Percentiles rank a stretch among this genome's conserved stretches.
Evolutionary conservation across 2,113 vertebrate species (phyloP).

Genomic region (Tetrao urogallus): DNA sequence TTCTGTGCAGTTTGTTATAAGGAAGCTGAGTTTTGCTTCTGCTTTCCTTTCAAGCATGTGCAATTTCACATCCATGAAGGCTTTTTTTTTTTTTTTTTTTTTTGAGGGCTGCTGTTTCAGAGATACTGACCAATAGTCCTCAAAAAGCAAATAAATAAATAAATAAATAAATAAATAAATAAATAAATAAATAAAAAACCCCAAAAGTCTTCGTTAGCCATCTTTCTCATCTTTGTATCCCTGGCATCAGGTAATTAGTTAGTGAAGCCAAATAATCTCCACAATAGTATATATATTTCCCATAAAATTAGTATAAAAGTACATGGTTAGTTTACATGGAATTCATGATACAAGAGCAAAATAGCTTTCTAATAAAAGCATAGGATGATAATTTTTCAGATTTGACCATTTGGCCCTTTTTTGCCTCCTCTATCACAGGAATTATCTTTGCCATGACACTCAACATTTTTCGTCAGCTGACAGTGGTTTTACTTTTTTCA

Average conservation of each 20-base stretch:
- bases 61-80: not conserved
- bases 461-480: not conserved
- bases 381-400: not conserved
- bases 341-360: not conserved
- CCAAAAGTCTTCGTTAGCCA: not conserved
- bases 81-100: not conserved
- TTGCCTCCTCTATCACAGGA: not conserved
- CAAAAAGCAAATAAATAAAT: not conserved
- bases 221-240: not conserved
- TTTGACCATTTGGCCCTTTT: not conserved
- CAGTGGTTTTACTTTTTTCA: not conserved
- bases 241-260: not conserved
- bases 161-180: not conserved
- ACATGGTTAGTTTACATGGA: not conserved
- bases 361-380: not conserved
- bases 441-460: not conserved
- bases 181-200: not conserved
- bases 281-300: not conserved
- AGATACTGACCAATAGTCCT: not conserved
- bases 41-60: fast-evolving
- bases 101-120: not conserved
- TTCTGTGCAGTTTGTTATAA: not conserved
- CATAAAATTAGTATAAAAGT: not conserved
- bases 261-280: not conserved
- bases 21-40: not conserved